Percentiles rank a stretch among this genome's conserved stretches.
Conservation (phyloP, 2,888 invertebrate genomes). For the Odontocolon sp. region DNA sequence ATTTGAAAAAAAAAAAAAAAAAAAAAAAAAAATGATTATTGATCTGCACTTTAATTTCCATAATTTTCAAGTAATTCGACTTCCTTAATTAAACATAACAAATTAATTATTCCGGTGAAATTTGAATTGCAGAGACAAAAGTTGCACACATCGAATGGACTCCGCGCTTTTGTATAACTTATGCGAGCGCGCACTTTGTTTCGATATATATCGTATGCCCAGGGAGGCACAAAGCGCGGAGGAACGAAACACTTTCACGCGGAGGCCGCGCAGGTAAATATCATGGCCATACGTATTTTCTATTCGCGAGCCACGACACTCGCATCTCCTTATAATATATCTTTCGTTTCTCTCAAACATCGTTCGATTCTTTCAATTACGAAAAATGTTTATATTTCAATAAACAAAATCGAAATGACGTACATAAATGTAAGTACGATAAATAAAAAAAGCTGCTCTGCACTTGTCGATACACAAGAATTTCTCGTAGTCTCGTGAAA, state of each 20-base stretch:
- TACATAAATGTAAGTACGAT: too few relatives aligned
- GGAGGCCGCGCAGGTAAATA: slow-evolving; percentile 77
- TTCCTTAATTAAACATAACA: too few relatives aligned
- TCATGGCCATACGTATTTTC: slow-evolving; percentile 76
- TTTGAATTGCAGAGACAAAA: background rate
- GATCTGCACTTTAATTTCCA: too few relatives aligned
- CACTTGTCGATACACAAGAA: slow-evolving; percentile 37
- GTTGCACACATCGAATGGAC: too few relatives aligned
- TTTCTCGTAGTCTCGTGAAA: slow-evolving; percentile 39
- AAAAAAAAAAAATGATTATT: too few relatives aligned
- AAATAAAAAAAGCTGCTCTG: too few relatives aligned
- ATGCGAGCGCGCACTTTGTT: slow-evolving; percentile 32
- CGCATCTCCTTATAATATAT: slow-evolving; percentile 31
- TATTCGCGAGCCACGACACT: slow-evolving; percentile 49
- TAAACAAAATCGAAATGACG: too few relatives aligned
- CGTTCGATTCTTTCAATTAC: slow-evolving; percentile 3
- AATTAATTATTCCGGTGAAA: too few relatives aligned
- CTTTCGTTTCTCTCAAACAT: background rate
- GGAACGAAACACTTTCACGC: slow-evolving; percentile 75
- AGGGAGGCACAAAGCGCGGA: slow-evolving; percentile 40
- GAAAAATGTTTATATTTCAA: too few relatives aligned
- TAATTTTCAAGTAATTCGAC: too few relatives aligned
- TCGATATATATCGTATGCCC: background rate
- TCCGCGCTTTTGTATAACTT: background rate
- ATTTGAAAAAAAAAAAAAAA: slow-evolving; percentile 35